Evolutionary conservation across 2,797 vertebrate species (phyloP), one percentile per base, ranked within the genome.

Genomic region (Caiman crocodilus): DNA sequence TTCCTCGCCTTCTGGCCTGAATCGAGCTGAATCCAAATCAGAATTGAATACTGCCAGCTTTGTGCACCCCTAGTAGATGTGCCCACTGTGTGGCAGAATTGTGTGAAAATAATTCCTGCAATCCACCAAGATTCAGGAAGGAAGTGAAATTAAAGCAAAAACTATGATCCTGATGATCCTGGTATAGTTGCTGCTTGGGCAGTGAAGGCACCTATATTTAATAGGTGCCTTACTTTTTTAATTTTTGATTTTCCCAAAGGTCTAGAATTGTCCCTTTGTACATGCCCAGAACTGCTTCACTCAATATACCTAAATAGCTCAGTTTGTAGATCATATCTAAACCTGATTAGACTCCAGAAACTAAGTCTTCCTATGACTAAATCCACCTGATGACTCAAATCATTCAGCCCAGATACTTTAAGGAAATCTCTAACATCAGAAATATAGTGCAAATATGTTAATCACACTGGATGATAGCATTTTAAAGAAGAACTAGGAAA

Each of bases 41-140:
- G 10, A 50, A 50, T 50, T 10, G 9, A 50, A 50, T 50, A 50
- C 42, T 50, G 42, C 42, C 42, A 3, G 9, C 42, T 50, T 50
- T 50, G 42, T 10, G 3, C 42, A 50, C 10, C 42, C 42, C 10
- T 50, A 10, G 42, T 50, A 10, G 42, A 50, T 50, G 42, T 50
- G 42, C 42, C 42, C 42, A 50, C 42, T 50, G 42, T 50, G 92
- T 96, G 96, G 94, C 94, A 96, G 92, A 94, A 95, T 55, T 91
- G 96, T 96, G 95, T 90, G 23, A 94, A 92, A 96, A 95, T 95
- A 95, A 65, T 94, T 96, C 92, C 95, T 95, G 95, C 96, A 76
- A 76, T 93, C 95, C 95, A 95, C 95, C 95, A 96, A 84, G 93
- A 85, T 82, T 93, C 58, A 59, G 88, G 73, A 94, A 96, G 88